Percentiles rank a stretch among this genome's conserved stretches.
phyloP scores from a whole-genome alignment of 1,140 invertebrate species.

The Leptopilina clavipes region DNA sequence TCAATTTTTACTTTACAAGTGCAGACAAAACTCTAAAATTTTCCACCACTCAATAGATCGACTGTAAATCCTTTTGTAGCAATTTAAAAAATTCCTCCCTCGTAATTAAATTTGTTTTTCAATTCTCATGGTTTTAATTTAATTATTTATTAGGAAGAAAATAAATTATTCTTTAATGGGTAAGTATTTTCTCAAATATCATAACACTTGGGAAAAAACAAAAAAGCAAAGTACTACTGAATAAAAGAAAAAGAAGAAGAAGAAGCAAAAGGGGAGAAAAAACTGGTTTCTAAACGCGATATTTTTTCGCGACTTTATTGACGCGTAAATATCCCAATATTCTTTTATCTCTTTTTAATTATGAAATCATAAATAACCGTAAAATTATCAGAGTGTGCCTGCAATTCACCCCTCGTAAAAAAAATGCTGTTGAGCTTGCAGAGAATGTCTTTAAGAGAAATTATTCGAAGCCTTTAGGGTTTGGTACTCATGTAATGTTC shows the following conservation, averaged over 20 bases:
- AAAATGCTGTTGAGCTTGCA: neutral
- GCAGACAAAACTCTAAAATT: too few relatives aligned
- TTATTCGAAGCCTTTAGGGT: constrained; percentile 6
- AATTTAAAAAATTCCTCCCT: too few relatives aligned
- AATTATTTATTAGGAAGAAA: too few relatives aligned
- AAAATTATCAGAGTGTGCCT: constrained; percentile 21
- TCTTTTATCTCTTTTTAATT: constrained; percentile 10
- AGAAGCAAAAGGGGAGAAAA: neutral
- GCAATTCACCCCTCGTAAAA: constrained; percentile 4
- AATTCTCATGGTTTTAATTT: too few relatives aligned
- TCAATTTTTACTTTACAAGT: too few relatives aligned
- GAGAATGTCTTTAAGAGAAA: constrained; percentile 20
- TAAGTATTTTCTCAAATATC: too few relatives aligned
- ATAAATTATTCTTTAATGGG: too few relatives aligned
- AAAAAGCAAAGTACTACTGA: neutral
- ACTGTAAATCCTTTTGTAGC: too few relatives aligned
- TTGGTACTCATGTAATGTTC: constrained; percentile 12
- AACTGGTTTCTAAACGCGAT: neutral
- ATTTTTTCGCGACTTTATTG: neutral
- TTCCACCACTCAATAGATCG: too few relatives aligned
- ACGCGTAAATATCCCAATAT: neutral
- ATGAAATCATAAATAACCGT: constrained; percentile 16
- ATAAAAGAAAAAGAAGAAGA: neutral
- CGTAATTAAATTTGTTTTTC: too few relatives aligned
- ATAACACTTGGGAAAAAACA: neutral